Conservation (phyloP, 2,797 vertebrate species). For the Pangasius sanitwongsei region DNA sequence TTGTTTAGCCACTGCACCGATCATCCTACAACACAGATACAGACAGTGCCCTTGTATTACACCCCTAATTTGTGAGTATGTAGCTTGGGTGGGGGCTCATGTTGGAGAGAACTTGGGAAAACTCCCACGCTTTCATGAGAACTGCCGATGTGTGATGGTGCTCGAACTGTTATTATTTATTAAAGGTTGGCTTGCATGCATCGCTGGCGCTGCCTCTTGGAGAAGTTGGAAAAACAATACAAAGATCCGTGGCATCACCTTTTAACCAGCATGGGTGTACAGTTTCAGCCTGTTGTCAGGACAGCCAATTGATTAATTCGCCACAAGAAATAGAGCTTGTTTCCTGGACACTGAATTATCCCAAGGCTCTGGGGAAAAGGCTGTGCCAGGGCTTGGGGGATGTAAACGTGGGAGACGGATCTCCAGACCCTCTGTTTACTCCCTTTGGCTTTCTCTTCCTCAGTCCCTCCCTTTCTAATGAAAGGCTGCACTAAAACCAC, state of each 20-base stretch:
- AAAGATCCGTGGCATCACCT: slow-evolving; percentile 23
- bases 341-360: slow-evolving; percentile 3
- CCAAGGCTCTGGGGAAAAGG: slow-evolving; percentile 1
- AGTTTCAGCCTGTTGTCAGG: slow-evolving; percentile 34
- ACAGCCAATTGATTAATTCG: slow-evolving; percentile 30
- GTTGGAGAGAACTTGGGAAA: not conserved
- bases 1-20: no score
- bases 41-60: not conserved
- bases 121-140: slow-evolving; percentile 59
- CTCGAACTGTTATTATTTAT: slow-evolving; percentile 52
- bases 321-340: slow-evolving; percentile 11
- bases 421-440: slow-evolving; percentile 34
- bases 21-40: not conserved
- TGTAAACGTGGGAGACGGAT: slow-evolving; percentile 27
- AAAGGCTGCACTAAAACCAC: slow-evolving; percentile 62
- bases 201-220: slow-evolving; percentile 40
- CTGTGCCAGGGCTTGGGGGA: not conserved
- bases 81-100: no score
- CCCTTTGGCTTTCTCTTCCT: slow-evolving; percentile 11
- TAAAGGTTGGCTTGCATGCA: slow-evolving; percentile 48
- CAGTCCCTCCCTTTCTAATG: slow-evolving; percentile 61
- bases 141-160: slow-evolving; percentile 10
- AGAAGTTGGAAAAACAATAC: slow-evolving; percentile 48
- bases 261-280: slow-evolving; percentile 34
- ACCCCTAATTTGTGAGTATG: not conserved